Percentiles rank a stretch among this genome's conserved stretches.
phyloP scores from a whole-genome alignment of 1,140 invertebrate genomes.

The Zaprionus inermis region DNA sequence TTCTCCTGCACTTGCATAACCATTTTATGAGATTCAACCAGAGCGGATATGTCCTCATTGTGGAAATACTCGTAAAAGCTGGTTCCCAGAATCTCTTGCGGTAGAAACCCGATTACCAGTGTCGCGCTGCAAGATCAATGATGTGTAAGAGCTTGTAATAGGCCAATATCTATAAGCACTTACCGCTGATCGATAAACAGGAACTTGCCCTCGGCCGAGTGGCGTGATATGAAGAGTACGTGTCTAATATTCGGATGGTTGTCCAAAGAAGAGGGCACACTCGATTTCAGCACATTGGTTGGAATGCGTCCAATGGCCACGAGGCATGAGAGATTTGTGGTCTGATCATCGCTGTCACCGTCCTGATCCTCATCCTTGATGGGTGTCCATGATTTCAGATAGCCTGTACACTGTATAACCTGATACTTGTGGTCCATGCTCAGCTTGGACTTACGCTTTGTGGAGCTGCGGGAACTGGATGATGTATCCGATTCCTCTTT shows the following conservation, averaged over 20 bases:
- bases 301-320: constrained; percentile 92
- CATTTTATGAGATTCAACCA: constrained; percentile 94
- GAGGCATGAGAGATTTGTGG: constrained; percentile 93
- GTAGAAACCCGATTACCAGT: constrained; percentile 94
- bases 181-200: constrained; percentile 97
- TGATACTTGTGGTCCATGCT: constrained; percentile 89
- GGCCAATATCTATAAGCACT: constrained; percentile 10
- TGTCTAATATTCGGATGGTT: constrained; percentile 85
- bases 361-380: constrained; percentile 89
- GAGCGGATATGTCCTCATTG: constrained; percentile 91
- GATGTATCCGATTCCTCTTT: constrained; percentile 91
- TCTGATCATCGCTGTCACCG: constrained; percentile 89
- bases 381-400: constrained; percentile 95
- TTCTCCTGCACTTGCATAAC: constrained; percentile 88
- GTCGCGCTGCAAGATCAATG: constrained; percentile 89
- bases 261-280: constrained; percentile 76
- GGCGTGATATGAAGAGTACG: constrained; percentile 92
- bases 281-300: constrained; percentile 85
- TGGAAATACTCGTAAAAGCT: constrained; percentile 97
- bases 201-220: constrained; percentile 97
- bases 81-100: constrained; percentile 95
- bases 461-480: constrained; percentile 87
- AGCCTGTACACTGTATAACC: constrained; percentile 95
- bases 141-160: background rate
- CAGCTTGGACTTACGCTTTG: constrained; percentile 88